These are phyloP conservation scores for Setipinna tenuifilis DNA, from an alignment of 2,797 vertebrate species.

Conservation along the genomic window DNA sequence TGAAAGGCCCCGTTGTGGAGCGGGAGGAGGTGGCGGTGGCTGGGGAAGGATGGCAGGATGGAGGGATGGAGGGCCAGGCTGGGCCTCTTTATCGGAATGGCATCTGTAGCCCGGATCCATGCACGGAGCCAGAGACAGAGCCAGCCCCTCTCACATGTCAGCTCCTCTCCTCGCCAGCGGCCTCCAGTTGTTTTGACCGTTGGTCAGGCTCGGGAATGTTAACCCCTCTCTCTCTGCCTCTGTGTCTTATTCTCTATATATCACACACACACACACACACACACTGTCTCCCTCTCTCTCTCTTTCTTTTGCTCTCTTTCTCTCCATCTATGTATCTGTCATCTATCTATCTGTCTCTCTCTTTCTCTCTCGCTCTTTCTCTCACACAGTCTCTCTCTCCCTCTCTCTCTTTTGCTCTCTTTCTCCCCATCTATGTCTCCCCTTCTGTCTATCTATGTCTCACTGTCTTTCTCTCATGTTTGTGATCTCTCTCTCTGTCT, in stretches of 20 bases:
- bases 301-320: no score
- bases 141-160: background rate
- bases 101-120: constrained; percentile 1
- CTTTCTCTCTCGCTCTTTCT: no score
- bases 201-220: background rate
- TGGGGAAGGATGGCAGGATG: background rate
- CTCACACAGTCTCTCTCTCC: no score
- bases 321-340: no score
- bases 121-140: background rate
- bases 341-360: no score
- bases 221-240: background rate
- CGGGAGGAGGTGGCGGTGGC: background rate
- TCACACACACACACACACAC: no score
- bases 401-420: no score
- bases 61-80: background rate
- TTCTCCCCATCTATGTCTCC: no score
- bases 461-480: no score
- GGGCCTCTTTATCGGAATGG: constrained; percentile 4
- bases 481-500: no score
- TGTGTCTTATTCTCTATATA: no score
- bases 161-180: background rate
- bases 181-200: constrained; percentile 8
- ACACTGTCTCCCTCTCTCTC: background rate
- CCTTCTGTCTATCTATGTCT: no score
- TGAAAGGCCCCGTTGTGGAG: background rate